Conservation (phyloP, 2,113 vertebrate species). For the Odontesthes bonariensis region DNA sequence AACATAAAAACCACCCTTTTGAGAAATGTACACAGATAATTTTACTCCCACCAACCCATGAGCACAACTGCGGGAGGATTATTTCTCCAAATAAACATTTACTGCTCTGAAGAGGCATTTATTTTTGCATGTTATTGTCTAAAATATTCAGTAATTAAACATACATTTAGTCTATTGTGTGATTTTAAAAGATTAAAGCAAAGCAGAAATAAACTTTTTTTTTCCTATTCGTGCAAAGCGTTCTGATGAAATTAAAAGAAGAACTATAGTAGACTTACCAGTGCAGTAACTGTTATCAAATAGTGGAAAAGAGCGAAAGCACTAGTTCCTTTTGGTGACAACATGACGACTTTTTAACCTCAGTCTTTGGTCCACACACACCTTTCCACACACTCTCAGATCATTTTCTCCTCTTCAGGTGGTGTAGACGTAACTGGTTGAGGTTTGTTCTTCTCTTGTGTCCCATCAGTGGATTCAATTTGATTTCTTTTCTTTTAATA, state of each 20-base stretch:
- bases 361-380: neutral
- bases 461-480: conserved; percentile 28
- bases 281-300: conserved; percentile 56
- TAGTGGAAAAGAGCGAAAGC: conserved; percentile 64
- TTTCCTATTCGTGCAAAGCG: neutral
- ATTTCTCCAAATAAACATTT: neutral
- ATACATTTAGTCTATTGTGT: neutral
- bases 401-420: conserved; percentile 27
- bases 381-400: conserved; percentile 26
- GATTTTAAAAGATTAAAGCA: neutral
- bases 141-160: neutral
- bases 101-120: neutral
- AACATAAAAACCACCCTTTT: conserved; percentile 5
- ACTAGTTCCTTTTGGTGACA: conserved; percentile 28
- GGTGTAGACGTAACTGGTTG: conserved; percentile 19
- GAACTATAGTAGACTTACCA: conserved; percentile 73
- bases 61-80: neutral
- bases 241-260: too few relatives aligned
- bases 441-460: conserved; percentile 20
- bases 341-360: conserved; percentile 52
- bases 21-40: neutral
- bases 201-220: neutral
- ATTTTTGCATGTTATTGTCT: neutral
- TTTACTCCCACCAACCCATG: neutral
- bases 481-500: neutral